Percentiles rank a stretch among this genome's conserved stretches.
Evolutionary conservation across 2,113 vertebrate genomes (phyloP).

Genomic region (Apus apus): DNA sequence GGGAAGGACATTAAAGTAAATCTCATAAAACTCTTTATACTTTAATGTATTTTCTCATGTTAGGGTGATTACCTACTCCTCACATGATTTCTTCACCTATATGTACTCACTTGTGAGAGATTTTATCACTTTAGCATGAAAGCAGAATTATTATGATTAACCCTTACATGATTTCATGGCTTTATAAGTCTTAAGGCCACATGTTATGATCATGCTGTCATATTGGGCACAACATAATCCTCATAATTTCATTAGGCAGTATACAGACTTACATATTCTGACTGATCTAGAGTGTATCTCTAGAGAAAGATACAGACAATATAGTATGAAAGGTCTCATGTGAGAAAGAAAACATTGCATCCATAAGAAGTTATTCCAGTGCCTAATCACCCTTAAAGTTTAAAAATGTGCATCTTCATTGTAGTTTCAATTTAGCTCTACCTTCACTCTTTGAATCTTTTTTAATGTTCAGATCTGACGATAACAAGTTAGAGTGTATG

Average conservation of each 20-base stretch:
- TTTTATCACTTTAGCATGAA: not conserved
- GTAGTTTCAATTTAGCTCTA: not conserved
- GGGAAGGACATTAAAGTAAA: not conserved
- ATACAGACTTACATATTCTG: not conserved
- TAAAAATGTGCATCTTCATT: not conserved
- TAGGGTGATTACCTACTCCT: not conserved
- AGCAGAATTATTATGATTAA: not conserved
- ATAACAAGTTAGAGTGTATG: fast-evolving
- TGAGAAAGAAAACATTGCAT: not conserved
- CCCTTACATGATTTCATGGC: not conserved
- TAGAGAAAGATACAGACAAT: not conserved
- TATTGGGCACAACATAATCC: not conserved
- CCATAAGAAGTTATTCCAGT: not conserved
- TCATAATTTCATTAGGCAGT: not conserved
- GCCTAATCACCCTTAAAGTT: not conserved
- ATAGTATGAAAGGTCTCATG: not conserved
- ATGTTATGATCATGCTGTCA: not conserved
- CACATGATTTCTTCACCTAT: not conserved
- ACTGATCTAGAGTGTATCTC: not conserved
- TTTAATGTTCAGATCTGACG: not conserved
- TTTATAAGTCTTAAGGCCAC: not conserved
- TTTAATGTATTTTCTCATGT: not conserved
- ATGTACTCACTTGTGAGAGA: not conserved
- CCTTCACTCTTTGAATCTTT: not conserved
- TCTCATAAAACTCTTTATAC: not conserved